Base-by-base conservation (phyloP, 2,797 vertebrate species). In the Tapirus indicus region DNA sequence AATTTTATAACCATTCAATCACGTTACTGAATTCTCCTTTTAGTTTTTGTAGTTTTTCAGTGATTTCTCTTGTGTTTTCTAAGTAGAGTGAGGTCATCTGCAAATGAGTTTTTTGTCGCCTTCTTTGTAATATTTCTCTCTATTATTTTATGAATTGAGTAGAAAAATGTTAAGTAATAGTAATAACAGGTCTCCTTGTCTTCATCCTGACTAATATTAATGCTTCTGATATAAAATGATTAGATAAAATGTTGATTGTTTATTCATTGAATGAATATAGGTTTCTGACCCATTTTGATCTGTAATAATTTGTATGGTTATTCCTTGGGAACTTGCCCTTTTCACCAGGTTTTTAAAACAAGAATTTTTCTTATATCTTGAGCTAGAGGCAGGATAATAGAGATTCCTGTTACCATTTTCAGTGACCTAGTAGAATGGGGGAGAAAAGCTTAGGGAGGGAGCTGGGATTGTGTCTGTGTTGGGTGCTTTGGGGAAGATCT, bases 291-390 rank as follows among this genome's bases (percentile, higher is more conserved):
- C 8, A 6, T 64, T 87, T 85, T 85, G 86, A 38, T 23, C 66
- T 80, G 6, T 79, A 90, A 92, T 92, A 85, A 68, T 92, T 56
- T 91, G 5, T 58, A 41, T 94, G 69, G 2, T 35, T 88, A 44
- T 72, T 79, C n/a, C 38, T 85, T 80, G 11, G 23, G 27, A 62
- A 71, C 6, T 56, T 88, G 66, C 20, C 62, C 49, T 93, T 84
- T 96, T 54, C 9, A 29, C 18, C 17, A 85, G n/a, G 52, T 86
- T 66, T 49, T 58, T 54, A 21, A 35, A 60, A 62, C 62, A 86
- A 74, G 14, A 74, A 20, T 14, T 58, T 78, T 93, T 94, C n/a
- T 87, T 88, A 71, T 84, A 44, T 85, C 47, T 91, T 60, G 94
- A 82, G 14, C 32, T 86, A 27, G 18, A 82, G 49, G 23, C 49